phyloP scores from a whole-genome alignment of 1,140 invertebrate species.

The Rhopalosiphum padi region DNA sequence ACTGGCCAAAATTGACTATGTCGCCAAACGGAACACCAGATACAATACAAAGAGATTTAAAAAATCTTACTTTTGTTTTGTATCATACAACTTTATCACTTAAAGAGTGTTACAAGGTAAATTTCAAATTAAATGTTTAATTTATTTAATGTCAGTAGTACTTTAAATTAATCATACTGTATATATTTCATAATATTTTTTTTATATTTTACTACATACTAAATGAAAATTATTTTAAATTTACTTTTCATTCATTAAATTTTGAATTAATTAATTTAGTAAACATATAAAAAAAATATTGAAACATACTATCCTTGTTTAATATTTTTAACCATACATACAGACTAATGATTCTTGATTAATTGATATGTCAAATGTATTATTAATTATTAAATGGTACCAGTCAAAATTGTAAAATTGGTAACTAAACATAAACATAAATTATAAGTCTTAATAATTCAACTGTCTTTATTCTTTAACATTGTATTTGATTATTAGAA shows the following conservation, averaged over 20 bases:
- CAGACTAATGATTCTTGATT: not conserved
- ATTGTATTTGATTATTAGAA: too few species aligned
- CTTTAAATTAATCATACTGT: not conserved
- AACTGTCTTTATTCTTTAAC: too few species aligned
- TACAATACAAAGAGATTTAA: constrained; percentile 41
- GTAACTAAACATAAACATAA: too few species aligned
- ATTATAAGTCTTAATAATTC: too few species aligned
- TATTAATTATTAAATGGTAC: not conserved
- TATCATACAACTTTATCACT: constrained; percentile 25
- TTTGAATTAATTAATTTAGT: not conserved
- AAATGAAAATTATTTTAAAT: not conserved
- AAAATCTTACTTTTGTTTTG: constrained; percentile 39
- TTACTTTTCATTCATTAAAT: not conserved
- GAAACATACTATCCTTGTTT: not conserved
- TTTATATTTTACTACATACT: not conserved
- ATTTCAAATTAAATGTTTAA: not conserved
- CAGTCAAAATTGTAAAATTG: not conserved
- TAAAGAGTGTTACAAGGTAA: constrained; percentile 42
- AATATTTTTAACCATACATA: not conserved
- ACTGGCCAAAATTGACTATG: constrained; percentile 49
- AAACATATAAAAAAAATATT: not conserved
- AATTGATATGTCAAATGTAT: not conserved
- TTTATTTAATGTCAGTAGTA: too few species aligned
- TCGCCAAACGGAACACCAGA: constrained; percentile 26
- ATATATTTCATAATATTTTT: not conserved